A percentile compares a stretch with the other conserved stretches of the same genome.
Evolutionary conservation across 2,888 invertebrate genomes (phyloP).

Genomic region (Deilephila elpenor): DNA sequence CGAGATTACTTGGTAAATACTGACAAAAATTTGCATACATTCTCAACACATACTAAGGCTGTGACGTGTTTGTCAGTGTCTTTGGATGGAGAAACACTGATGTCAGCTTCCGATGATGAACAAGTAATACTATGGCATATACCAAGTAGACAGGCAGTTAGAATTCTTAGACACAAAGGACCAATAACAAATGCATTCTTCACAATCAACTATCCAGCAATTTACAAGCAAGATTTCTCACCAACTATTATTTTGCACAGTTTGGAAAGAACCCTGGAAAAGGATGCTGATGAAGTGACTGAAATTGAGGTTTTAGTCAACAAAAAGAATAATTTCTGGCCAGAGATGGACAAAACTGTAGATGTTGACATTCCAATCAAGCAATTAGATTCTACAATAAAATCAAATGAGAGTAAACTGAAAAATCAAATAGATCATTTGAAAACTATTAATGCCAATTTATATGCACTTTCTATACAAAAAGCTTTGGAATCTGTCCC

Average conservation of each 20-base stretch:
- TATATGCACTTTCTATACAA: conserved; percentile 83
- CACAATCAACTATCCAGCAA: conserved; percentile 84
- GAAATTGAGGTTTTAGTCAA: conserved; percentile 75
- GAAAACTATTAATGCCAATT: conserved; percentile 84
- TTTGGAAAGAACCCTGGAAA: conserved; percentile 87
- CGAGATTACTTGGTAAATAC: conserved; percentile 87
- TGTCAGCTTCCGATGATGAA: conserved; percentile 91
- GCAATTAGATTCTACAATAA: conserved; percentile 57
- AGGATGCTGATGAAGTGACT: conserved; percentile 70
- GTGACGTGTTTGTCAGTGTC: conserved; percentile 90
- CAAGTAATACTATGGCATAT: conserved; percentile 93
- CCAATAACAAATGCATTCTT: conserved; percentile 89
- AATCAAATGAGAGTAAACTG: conserved; percentile 61
- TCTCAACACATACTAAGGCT: conserved; percentile 87
- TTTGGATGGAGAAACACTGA: conserved; percentile 87
- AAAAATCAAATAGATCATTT: conserved; percentile 81
- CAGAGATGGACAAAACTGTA: conserved; percentile 44
- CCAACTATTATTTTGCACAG: conserved; percentile 84
- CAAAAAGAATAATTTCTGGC: conserved; percentile 75
- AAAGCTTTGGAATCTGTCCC: conserved; percentile 67
- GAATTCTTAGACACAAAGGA: conserved; percentile 89
- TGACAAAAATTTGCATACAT: conserved; percentile 79
- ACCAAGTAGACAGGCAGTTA: conserved; percentile 88
- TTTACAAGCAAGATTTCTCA: conserved; percentile 84
- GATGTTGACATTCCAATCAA: conserved; percentile 48